phyloP scores from a whole-genome alignment of 2,888 invertebrate genomes.

The Hydroisotoma schaefferi region DNA sequence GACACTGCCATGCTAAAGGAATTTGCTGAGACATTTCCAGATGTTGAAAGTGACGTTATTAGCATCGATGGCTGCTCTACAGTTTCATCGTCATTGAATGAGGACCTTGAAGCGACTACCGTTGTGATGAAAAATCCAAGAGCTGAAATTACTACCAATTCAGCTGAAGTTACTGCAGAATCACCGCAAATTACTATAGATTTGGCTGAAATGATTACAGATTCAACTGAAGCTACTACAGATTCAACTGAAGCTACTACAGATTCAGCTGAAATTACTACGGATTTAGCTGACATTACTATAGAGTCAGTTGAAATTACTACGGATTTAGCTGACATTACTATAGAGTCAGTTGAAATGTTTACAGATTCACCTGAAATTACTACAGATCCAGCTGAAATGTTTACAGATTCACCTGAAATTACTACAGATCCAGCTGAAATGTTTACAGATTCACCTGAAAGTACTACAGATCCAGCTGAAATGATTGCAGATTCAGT shows the following conservation, averaged over 20 bases:
- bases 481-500: too few relatives aligned
- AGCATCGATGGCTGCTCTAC: background rate
- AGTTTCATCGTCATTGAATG: background rate
- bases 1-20: slow-evolving; percentile 14
- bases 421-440: background rate
- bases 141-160: background rate
- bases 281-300: background rate
- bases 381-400: background rate
- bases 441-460: too few relatives aligned
- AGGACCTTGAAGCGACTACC: background rate
- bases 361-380: background rate
- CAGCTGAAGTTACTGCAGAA: background rate
- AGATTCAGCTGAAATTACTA: background rate
- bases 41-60: background rate
- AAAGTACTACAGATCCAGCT: too few relatives aligned
- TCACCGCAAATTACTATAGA: background rate
- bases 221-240: background rate
- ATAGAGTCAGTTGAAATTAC: background rate
- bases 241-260: background rate
- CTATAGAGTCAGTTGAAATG: background rate
- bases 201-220: background rate
- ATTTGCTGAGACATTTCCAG: slow-evolving; percentile 2
- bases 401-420: background rate
- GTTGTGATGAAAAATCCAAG: background rate
- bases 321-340: background rate